Evolutionary conservation across 1,140 invertebrate species (phyloP).

Genomic region (Odontomachus brunneus): DNA sequence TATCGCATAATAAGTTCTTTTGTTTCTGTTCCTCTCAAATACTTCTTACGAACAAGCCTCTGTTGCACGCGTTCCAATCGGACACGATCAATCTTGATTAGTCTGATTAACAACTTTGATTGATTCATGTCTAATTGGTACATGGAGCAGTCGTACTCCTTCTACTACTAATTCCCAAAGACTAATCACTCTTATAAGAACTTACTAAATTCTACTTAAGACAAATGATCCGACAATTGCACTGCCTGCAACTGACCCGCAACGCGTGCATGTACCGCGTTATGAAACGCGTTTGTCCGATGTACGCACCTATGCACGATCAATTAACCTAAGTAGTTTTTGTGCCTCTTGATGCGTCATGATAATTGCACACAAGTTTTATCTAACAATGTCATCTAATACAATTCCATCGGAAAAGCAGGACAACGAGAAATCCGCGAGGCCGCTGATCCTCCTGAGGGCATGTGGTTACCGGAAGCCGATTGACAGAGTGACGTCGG

Average conservation of each 20-base stretch:
- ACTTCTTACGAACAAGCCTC: too few relatives aligned
- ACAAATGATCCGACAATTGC: background rate
- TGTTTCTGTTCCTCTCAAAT: too few relatives aligned
- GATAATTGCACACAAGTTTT: constrained; percentile 25
- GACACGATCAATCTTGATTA: background rate
- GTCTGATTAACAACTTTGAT: background rate
- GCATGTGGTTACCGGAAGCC: constrained; percentile 69
- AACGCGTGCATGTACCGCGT: background rate
- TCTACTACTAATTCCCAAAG: background rate
- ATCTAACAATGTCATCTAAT: too few relatives aligned
- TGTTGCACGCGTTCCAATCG: too few relatives aligned
- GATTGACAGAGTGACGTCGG: constrained; percentile 64
- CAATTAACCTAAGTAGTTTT: background rate
- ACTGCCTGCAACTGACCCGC: too few relatives aligned
- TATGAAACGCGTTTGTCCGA: background rate
- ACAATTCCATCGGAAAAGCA: background rate
- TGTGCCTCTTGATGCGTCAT: background rate
- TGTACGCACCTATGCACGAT: too few relatives aligned
- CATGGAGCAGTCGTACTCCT: background rate
- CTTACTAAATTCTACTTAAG: background rate
- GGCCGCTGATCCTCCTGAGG: background rate
- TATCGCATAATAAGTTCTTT: too few relatives aligned
- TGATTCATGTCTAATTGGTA: background rate
- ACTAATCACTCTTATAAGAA: constrained; percentile 15
- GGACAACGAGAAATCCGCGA: background rate